Conservation (phyloP, 2,797 vertebrate species). For the Urosaurus nigricauda region DNA sequence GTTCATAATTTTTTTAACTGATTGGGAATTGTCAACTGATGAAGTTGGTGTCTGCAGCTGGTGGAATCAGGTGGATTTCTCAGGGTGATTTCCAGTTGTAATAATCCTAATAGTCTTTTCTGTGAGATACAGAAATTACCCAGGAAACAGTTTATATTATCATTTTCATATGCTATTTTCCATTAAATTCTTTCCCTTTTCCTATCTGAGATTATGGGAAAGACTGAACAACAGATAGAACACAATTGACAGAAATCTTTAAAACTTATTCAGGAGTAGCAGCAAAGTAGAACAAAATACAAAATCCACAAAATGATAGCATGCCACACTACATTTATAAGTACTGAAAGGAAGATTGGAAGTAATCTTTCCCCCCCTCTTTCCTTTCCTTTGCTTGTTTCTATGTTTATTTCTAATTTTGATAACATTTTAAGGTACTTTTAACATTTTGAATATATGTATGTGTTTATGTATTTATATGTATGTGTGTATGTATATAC, state of each 20-base stretch:
- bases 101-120: not conserved
- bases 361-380: no score
- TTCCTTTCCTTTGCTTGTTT: no score
- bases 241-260: not conserved
- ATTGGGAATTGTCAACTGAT: not conserved
- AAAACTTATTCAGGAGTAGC: not conserved
- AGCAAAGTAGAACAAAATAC: no score
- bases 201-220: not conserved
- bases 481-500: no score
- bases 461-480: no score
- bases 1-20: not conserved
- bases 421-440: no score
- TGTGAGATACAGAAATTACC: not conserved
- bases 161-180: not conserved
- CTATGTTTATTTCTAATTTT: no score
- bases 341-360: no score
- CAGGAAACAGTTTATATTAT: not conserved
- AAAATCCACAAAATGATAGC: no score
- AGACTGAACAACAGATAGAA: not conserved
- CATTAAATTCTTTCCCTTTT: not conserved
- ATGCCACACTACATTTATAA: no score
- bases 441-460: no score
- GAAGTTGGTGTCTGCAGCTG: not conserved
- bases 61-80: not conserved
- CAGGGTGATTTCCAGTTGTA: not conserved